Evolutionary conservation across 2,113 vertebrate species (phyloP), one percentile per base, ranked within the genome.

Genomic region (Papio anubis): DNA sequence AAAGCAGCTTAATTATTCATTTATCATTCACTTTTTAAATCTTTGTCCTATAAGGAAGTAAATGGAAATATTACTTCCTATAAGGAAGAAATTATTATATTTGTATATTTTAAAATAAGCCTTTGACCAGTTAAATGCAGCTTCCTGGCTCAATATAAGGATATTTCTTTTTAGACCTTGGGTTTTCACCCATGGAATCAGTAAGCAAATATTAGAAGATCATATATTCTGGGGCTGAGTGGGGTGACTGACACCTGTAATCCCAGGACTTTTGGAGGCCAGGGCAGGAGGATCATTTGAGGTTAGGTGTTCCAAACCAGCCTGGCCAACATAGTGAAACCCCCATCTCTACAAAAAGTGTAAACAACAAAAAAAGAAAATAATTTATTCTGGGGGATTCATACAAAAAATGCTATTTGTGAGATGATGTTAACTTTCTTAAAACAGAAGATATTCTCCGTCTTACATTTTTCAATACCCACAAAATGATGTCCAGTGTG

Each of bases 171-270:
- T 92, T 92, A 89, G 50, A 92, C 73, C 64, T 57, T 96, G 59
- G 13, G 6, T 81, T 93, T 82, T 90, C 61, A 83, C 76, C 25
- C 59, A 3, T 85, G 64, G 72, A 59, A 59, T 89, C 38, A 73
- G 21, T 52, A 94, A 38, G 45, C 8, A n/a, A 92, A 43, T 94
- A 92, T 94, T 92, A 88, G 61, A 84, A 92, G 88, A 79, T 79
- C 61, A 50, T 97, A 82, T 90, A 48, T 23, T 88, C 27, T 64
- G 61, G 30, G 66, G 35, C 35, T 35, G 32, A n/a, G 66, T n/a
- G 35, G 32, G 32, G 66, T 70, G 35, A n/a, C 61, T 64, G 61
- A 64, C 61, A 64, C 12, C 61, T 64, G 27, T 32, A 14, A 64
- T 64, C 61, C 61, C 61, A 64, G 27, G 61, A 64, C 61, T 64